phyloP scores from a whole-genome alignment of 1,140 invertebrate genomes.

The Drosophila tsacasi region DNA sequence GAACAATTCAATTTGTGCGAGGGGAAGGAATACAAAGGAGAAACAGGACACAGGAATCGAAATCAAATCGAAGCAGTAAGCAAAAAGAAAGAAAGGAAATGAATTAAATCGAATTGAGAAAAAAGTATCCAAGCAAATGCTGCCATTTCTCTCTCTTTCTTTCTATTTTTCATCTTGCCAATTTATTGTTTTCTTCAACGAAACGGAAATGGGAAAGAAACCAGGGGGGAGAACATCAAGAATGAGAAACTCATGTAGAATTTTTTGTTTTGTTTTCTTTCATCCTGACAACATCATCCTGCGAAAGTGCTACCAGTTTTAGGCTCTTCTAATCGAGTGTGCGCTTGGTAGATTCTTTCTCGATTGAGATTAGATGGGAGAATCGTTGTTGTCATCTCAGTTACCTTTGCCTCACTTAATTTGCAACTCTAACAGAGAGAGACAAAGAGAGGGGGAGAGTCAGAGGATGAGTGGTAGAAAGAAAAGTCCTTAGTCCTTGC shows the following conservation, averaged over 20 bases:
- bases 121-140: conserved; percentile 13
- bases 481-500: conserved; percentile 28
- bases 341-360: conserved; percentile 10
- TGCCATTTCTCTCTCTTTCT: conserved; percentile 7
- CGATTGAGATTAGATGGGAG: conserved; percentile 30
- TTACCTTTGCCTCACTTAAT: conserved; percentile 30
- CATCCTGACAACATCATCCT: not conserved
- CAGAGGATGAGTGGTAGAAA: not conserved
- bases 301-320: conserved; percentile 21
- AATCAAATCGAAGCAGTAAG: conserved; percentile 42
- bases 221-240: not conserved
- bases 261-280: not conserved
- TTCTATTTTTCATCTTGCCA: conserved; percentile 35
- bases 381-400: conserved; percentile 38
- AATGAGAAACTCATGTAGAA: conserved; percentile 32
- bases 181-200: conserved; percentile 41
- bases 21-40: not conserved
- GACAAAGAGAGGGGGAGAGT: not conserved
- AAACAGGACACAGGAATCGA: conserved; percentile 29
- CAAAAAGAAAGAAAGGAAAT: conserved; percentile 39
- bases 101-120: conserved; percentile 46
- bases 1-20: conserved; percentile 50
- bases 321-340: conserved; percentile 38
- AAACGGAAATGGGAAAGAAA: conserved; percentile 41
- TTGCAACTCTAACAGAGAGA: conserved; percentile 23